Base-by-base conservation (phyloP, 2,888 invertebrate genomes). In the Rosalia funebris region DNA sequence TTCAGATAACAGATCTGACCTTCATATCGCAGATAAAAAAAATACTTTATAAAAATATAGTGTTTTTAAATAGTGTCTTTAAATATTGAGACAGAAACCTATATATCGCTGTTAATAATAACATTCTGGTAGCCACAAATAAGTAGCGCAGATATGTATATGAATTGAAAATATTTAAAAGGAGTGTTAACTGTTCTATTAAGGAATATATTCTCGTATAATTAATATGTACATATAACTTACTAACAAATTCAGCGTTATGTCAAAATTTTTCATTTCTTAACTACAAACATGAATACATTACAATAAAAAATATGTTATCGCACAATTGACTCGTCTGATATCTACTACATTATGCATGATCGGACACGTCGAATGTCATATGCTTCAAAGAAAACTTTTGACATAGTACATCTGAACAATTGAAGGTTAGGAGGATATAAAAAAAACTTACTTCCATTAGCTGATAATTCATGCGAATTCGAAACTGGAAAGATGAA, bases 401-500 rank as follows among this genome's bases (percentile, higher is more conserved):
- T 63, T 67, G 66, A 70, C 66, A 69, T 62, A 54, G 68, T 62
- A 57, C 65, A 56, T 59, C 55, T 50, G 53, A 68, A 59, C 65
- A 55, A 57, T 68, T 44, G 64, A 63, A 68, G 62, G 65, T 71
- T 70, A 64, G 60, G 65, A 25, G 25, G 62, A 70, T 60, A 64
- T 41, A 55, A 57, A 60, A 67, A 69, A 70, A 72, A 77, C 75
- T 76, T 76, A 77, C 76, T 73, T 70, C 68, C 65, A 76, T 72
- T 74, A 72, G 75, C 58, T 68, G 77, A 69, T 70, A 75, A 72
- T 71, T 75, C 75, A 71, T 73, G 71, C 69, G 75, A 70, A 69
- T 75, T 76, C 69, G 74, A 73, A 76, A 75, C 76, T 77, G 77
- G 64, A 77, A 77, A 76, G 71, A 77, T 68, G 68, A 73, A 75